A percentile compares a stretch with the other conserved stretches of the same genome.
These are phyloP conservation scores for Leucopsar rothschildi DNA, from an alignment of 2,113 vertebrate species.

Conservation along the genomic window DNA sequence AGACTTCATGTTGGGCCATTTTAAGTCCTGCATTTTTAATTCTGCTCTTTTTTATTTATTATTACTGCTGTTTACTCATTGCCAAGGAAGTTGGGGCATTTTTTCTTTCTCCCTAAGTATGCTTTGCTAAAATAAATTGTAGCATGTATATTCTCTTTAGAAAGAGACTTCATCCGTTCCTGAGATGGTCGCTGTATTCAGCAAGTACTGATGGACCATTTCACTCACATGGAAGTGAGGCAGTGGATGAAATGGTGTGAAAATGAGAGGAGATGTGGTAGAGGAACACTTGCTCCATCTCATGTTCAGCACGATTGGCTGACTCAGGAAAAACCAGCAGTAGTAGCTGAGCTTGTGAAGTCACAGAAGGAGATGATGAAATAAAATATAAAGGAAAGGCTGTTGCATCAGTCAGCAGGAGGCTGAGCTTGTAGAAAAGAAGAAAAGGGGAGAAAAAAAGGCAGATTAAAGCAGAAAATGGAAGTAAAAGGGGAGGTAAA, in stretches of 20 bases:
- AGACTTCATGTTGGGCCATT: neutral
- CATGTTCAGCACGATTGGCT: neutral
- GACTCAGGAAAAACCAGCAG: neutral
- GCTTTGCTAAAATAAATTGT: neutral
- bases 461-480: neutral
- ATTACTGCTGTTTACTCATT: neutral
- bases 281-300: neutral
- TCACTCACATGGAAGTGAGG: neutral
- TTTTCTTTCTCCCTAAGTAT: neutral
- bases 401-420: neutral
- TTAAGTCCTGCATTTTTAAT: neutral
- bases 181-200: neutral
- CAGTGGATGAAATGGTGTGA: neutral
- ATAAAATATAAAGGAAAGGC: neutral
- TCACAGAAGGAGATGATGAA: neutral
- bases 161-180: neutral
- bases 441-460: fast-evolving
- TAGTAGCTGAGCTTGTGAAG: neutral
- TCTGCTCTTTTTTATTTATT: neutral
- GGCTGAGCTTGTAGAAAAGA: neutral
- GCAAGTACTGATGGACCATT: neutral
- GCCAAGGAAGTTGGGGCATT: neutral
- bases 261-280: neutral
- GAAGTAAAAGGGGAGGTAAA: neutral
- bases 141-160: neutral